Conservation (phyloP, 1,140 invertebrate species). For the Ceratosolen solmsi region DNA sequence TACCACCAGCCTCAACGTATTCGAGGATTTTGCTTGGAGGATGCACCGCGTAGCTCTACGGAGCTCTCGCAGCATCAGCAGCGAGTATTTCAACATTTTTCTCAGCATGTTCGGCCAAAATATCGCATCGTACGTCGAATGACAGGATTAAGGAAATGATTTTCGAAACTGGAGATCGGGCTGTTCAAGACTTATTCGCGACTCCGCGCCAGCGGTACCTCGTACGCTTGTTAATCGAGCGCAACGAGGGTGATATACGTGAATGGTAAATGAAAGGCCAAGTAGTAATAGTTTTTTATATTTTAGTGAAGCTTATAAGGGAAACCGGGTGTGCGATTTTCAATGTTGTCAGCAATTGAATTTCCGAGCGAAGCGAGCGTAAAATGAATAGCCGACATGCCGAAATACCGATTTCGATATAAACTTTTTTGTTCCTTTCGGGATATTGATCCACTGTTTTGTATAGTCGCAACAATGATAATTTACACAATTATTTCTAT, state of each 20-base stretch:
- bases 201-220: not conserved
- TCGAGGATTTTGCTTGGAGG: not conserved
- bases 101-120: not conserved
- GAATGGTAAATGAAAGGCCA: not conserved
- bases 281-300: constrained; percentile 18
- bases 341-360: not conserved
- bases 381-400: constrained; percentile 11
- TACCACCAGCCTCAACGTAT: not conserved
- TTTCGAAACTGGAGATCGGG: no score
- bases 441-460: not conserved
- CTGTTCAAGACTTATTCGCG: not conserved
- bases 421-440: not conserved
- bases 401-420: not conserved
- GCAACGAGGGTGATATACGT: not conserved
- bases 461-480: not conserved
- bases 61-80: not conserved
- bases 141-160: not conserved
- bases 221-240: not conserved
- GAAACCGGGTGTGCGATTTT: constrained; percentile 37
- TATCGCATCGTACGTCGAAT: not conserved
- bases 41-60: no score
- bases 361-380: no score
- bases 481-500: not conserved
- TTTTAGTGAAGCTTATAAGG: not conserved
- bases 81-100: constrained; percentile 9